These are phyloP conservation scores for Napeogenes inachia DNA, from an alignment of 2,888 invertebrate genomes.

Conservation along the genomic window DNA sequence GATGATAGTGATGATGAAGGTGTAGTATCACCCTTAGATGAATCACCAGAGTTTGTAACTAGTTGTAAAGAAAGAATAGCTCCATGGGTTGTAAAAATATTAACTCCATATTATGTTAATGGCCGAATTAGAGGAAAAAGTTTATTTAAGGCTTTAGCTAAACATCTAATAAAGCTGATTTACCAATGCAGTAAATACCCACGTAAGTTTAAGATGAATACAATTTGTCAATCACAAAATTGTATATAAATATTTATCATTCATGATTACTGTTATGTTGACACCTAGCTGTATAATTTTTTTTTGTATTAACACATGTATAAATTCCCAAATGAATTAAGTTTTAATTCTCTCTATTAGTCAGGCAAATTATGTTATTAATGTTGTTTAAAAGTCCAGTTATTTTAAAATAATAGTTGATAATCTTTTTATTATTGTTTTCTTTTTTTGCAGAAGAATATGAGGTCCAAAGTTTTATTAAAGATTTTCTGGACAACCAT, in stretches of 20 bases:
- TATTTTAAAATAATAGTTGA: not conserved
- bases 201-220: constrained; percentile 51
- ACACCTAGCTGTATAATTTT: no score
- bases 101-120: constrained; percentile 80
- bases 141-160: constrained; percentile 79
- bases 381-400: no score
- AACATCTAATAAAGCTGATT: constrained; percentile 77
- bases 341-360: no score
- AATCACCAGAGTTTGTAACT: constrained; percentile 67
- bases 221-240: no score
- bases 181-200: constrained; percentile 76
- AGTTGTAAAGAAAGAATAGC: constrained; percentile 79
- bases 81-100: constrained; percentile 78
- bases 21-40: constrained; percentile 71
- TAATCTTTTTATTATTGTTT: constrained; percentile 11
- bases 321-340: no score
- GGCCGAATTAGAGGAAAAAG: constrained; percentile 77
- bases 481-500: constrained; percentile 71
- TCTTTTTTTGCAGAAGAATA: constrained; percentile 68
- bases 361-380: no score
- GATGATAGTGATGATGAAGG: constrained; percentile 74
- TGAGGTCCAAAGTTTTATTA: constrained; percentile 71
- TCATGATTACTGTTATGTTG: no score
- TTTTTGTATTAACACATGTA: no score
- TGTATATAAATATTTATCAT: no score